Percentiles rank a stretch among this genome's conserved stretches.
Evolutionary conservation across 2,888 invertebrate species (phyloP).

Genomic region (Ditylenchus weischeri): DNA sequence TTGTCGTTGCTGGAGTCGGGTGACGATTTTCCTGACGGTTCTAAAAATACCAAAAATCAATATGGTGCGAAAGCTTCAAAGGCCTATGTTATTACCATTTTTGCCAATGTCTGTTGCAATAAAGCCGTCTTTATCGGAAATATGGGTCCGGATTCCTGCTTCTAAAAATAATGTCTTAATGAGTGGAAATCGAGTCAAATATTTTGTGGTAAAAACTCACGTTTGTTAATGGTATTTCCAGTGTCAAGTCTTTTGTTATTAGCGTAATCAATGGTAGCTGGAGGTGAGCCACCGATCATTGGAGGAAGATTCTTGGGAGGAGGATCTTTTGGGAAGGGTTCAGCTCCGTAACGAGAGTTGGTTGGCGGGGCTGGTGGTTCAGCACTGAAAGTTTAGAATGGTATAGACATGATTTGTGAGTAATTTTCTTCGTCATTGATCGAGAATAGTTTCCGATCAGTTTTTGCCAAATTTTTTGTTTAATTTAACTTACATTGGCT

Average conservation of each 20-base stretch:
- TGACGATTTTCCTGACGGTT: too few relatives aligned
- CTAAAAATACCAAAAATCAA: too few relatives aligned
- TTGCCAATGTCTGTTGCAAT: too few relatives aligned
- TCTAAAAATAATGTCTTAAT: background rate
- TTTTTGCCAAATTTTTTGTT: too few relatives aligned
- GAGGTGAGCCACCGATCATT: conserved; percentile 47
- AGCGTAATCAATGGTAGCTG: conserved; percentile 45
- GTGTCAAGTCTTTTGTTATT: conserved; percentile 34
- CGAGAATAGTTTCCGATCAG: background rate
- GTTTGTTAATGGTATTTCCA: background rate
- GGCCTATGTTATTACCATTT: too few relatives aligned
- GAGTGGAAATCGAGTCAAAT: too few relatives aligned
- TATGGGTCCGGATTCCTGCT: background rate
- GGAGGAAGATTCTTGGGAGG: conserved; percentile 35
- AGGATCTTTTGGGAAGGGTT: conserved; percentile 21
- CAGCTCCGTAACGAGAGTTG: conserved; percentile 14
- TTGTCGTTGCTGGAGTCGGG: conserved; percentile 2
- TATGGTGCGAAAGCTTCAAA: too few relatives aligned
- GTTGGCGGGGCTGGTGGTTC: too few relatives aligned
- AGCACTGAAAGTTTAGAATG: too few relatives aligned
- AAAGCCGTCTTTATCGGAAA: too few relatives aligned
- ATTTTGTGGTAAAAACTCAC: background rate
- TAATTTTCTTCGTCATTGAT: too few relatives aligned
- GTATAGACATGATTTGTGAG: too few relatives aligned
- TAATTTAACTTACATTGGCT: conserved; percentile 21